Percentiles rank a stretch among this genome's conserved stretches.
phyloP scores from a whole-genome alignment of 2,888 invertebrate species.

The Pristionchus japonicus region DNA sequence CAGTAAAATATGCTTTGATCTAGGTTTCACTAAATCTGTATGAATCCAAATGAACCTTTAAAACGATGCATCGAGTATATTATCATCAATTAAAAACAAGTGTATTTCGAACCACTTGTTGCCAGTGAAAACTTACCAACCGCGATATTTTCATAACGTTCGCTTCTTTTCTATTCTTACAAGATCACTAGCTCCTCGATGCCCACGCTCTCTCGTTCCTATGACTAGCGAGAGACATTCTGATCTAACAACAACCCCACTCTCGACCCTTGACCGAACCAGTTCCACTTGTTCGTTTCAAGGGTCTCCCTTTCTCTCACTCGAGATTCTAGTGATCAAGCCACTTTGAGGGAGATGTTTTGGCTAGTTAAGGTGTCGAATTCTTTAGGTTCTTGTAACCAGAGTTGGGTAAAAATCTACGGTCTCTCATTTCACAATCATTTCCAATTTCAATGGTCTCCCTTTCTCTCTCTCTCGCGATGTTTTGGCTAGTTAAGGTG shows the following conservation, averaged over 20 bases:
- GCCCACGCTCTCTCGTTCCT: not conserved
- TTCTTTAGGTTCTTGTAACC: not conserved
- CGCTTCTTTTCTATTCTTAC: not conserved
- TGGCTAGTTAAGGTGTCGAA: not conserved
- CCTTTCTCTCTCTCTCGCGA: too few relatives aligned
- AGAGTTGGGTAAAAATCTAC: too few relatives aligned
- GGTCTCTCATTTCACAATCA: too few relatives aligned
- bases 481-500: too few relatives aligned
- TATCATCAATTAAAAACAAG: not conserved
- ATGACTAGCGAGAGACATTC: not conserved
- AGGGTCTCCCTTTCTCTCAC: not conserved
- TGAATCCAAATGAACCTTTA: not conserved
- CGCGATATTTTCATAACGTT: not conserved
- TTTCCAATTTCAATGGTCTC: too few relatives aligned
- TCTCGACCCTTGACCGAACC: conserved; percentile 14
- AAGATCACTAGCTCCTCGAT: not conserved
- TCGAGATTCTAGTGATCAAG: not conserved
- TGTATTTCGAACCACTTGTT: too few relatives aligned
- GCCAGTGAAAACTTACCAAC: not conserved
- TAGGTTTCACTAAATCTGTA: too few relatives aligned
- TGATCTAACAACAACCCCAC: not conserved
- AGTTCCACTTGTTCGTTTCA: not conserved
- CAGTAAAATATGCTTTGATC: too few relatives aligned
- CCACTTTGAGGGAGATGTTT: not conserved
- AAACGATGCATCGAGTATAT: not conserved